A percentile compares a stretch with the other conserved stretches of the same genome.
Evolutionary conservation across 2,797 vertebrate species (phyloP).

Genomic region (Premnoplex brunnescens): DNA sequence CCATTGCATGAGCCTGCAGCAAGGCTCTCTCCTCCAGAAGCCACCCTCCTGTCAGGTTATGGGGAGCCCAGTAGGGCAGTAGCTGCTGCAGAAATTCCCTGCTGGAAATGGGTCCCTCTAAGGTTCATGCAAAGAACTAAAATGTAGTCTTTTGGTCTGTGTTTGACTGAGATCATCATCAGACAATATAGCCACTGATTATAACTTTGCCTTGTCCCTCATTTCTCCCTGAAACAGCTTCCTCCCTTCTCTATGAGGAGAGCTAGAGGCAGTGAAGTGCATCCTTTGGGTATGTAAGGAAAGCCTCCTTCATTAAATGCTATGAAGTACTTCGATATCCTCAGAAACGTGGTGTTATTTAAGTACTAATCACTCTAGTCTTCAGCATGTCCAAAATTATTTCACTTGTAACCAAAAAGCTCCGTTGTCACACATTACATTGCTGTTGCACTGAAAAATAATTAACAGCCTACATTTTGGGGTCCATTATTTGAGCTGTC

Average conservation of each 20-base stretch:
- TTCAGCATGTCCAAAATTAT: slow-evolving; percentile 58
- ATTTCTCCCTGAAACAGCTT: slow-evolving; percentile 42
- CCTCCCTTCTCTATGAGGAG: not conserved
- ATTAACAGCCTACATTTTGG: slow-evolving; percentile 72
- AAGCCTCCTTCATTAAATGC: slow-evolving; percentile 64
- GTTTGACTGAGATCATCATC: not conserved
- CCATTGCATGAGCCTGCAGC: not conserved
- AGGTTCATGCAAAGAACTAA: not conserved
- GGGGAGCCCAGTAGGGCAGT: not conserved
- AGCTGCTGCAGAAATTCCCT: not conserved
- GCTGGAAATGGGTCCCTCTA: not conserved
- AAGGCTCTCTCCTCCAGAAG: fast-evolving
- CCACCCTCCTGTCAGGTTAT: not conserved
- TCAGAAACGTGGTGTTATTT: slow-evolving; percentile 50
- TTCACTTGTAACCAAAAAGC: slow-evolving; percentile 61
- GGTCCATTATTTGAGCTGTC: slow-evolving; percentile 70
- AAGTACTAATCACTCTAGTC: slow-evolving; percentile 63
- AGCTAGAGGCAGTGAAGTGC: not conserved
- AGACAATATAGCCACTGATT: not conserved
- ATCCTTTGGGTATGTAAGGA: slow-evolving; percentile 18
- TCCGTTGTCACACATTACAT: slow-evolving; percentile 63
- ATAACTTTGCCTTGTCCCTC: slow-evolving; percentile 2
- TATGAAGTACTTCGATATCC: slow-evolving; percentile 30
- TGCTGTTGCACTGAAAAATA: slow-evolving; percentile 67
- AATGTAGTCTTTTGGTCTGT: not conserved